Base-by-base conservation (phyloP, 2,888 invertebrate genomes). In the Anagyrus pseudococci region DNA sequence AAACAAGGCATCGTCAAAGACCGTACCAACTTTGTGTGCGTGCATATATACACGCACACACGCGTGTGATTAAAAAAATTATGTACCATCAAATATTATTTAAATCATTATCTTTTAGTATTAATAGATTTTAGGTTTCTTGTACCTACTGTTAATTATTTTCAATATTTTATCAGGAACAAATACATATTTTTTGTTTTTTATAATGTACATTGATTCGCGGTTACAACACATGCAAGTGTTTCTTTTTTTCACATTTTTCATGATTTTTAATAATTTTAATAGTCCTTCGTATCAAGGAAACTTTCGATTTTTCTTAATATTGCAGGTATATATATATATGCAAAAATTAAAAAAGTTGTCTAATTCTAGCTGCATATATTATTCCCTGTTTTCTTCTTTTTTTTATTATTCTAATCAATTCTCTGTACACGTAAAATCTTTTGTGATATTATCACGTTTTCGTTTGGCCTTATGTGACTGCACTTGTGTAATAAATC, bases 1-100 rank as follows among this genome's bases (percentile, higher is more conserved):
- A 78, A 79, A 74, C 78, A 80, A 80, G 79, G 79, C 79, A 80
- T 77, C 77, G 71, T 79, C 77, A 75, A 79, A 78, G 77, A 79
- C 78, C 77, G 77, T 78, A 80, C 77, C 77, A 75, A 78, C 76
- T 77, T 76, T 58, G 68, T 70, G 46, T 59, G 13, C 33, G 69
- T 69, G 73, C 73, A 74, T 37, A 37, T 37, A 37, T 37, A 29
- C 10, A 29, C 10, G 15, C 15, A 37, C 15, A 29, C 10, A 29
- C 10, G 15, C 15, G 15, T 37, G 15, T 37, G 15, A 37, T 37
- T 37, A 77, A 75, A 76, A 76, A 72, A 78, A 77, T 75, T 79
- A 79, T 78, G 73, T 78, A 78, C 77, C 79, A 79, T 76, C 77
- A 73, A 79, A 75, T 37, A 13, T 77, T 77, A 76, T 76, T 73